Base-by-base conservation (phyloP, 2,797 vertebrate genomes). In the Leptatherina wallacei region DNA sequence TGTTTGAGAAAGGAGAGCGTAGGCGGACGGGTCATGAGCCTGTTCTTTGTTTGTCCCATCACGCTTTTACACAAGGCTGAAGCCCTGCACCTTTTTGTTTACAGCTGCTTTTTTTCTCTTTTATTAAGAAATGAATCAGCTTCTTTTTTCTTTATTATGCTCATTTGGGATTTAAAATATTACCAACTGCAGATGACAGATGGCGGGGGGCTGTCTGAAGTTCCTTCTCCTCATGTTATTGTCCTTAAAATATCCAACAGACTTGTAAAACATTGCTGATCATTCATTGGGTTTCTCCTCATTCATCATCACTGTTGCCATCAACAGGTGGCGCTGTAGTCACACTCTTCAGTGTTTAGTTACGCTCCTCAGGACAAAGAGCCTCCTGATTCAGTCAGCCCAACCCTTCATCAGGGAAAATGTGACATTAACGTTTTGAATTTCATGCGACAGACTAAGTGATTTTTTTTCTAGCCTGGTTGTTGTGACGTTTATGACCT, bases 271-370 rank as follows among this genome's bases (percentile, higher is more conserved):
- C 10, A 54, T 33, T 60, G 27, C 52, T 56, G 4, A 78, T 58
- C 58, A 67, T 29, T 56, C 60, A 51, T 0, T 44, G 54, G 32
- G 14, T 74, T 61, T 71, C 61, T 71, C 51, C 60, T 40, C 20
- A 16, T 68, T 32, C 35, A 24, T 7, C 38, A 35, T 18, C 47
- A 12, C n/a, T 22, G 11, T 40, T 35, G 0, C 30, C 42, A 76
- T 66, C 91, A 79, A 91, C 84, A 92, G 93, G 87, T 83, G 92
- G 90, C 87, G 87, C 90, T 93, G 85, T 44, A 75, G 88, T 76
- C 83, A 78, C 78, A 70, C 69, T 77, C 52, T 84, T 71, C 49
- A 1, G 30, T n/a, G n/a, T 9, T 7, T n/a, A 20, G 24, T 36
- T 4, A 3, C 10, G 42, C 60, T 68, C 58, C 20, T 61, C 64